Evolutionary conservation across 53 echinoderm and acorn worm genomes (phyloP), one percentile per base, ranked within the genome.

Genomic region (Apostichopus leukothele): DNA sequence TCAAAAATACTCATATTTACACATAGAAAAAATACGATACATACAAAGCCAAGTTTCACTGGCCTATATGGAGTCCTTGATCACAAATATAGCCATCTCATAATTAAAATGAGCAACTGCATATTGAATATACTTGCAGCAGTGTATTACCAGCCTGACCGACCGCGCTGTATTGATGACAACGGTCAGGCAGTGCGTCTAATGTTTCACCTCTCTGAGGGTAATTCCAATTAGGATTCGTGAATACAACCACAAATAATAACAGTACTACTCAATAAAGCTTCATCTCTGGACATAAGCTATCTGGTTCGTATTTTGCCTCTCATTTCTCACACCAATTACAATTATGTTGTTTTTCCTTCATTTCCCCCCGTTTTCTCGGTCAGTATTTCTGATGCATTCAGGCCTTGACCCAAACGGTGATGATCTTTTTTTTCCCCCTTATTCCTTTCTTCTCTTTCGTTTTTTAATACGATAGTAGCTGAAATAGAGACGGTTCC

Each of bases 401-500:
- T 59, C 81, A 81, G 81, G 81, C 81, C 81, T 81, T 81, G 81
- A 81, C 81, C 81, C 57, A 55, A 81, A 55, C 81, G 71, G 14
- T 71, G 18, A 71, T 63, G 63, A 18, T n/a, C 4, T 1, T 71
- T 71, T 71, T 71, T 71, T 71, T 71, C 21, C 3, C 0, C 13
- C 13, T 61, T 13, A 61, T 61, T 63, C 11, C 5, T 71, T 71
- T 71, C 71, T 18, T 14, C 23, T 54, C 7, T 13, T 22, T 51
- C 55, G 53, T 52, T 52, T 63, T 63, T 63, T 71, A 71, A 71
- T 71, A 54, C 81, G 51, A 81, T 81, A 55, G 81, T 25, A 11
- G 55, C 81, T n/a, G 81, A 81, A 81, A 81, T 81, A 8, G 81
- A 81, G 81, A 81, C 55, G 60, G 53, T 81, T 81, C 52, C 52